Evolutionary conservation across 2,888 invertebrate genomes (phyloP).

Genomic region (Caenorhabditis doughertyi): DNA sequence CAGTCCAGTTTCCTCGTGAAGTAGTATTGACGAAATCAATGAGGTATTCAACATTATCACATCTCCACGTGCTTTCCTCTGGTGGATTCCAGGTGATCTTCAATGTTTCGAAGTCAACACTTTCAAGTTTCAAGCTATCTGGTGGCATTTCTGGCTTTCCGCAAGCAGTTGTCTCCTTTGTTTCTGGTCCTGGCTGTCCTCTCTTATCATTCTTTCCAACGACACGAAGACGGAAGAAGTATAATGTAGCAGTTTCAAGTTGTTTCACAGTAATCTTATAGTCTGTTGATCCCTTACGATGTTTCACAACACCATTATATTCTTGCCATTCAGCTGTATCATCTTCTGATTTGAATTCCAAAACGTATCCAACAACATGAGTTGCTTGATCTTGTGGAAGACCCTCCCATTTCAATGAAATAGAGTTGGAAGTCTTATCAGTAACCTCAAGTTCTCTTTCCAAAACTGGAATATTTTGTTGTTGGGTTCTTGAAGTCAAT

Average conservation of each 20-base stretch:
- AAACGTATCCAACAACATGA: slow-evolving; percentile 81
- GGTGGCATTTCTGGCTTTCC: slow-evolving; percentile 82
- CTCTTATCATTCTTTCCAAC: slow-evolving; percentile 82
- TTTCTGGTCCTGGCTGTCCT: slow-evolving; percentile 82
- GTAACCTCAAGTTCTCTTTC: slow-evolving; percentile 78
- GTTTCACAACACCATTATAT: slow-evolving; percentile 80
- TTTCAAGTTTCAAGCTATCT: slow-evolving; percentile 76
- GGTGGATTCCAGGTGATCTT: slow-evolving; percentile 81
- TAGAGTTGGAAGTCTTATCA: slow-evolving; percentile 80
- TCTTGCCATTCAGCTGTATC: slow-evolving; percentile 79
- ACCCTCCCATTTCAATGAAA: slow-evolving; percentile 82
- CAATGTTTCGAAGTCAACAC: slow-evolving; percentile 78
- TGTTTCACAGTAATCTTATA: slow-evolving; percentile 80
- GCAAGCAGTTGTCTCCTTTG: slow-evolving; percentile 81
- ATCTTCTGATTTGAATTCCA: slow-evolving; percentile 82
- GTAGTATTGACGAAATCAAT: slow-evolving; percentile 82
- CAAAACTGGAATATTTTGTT: slow-evolving; percentile 82
- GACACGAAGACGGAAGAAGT: slow-evolving; percentile 83
- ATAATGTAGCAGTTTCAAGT: slow-evolving; percentile 81
- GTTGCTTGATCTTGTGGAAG: slow-evolving; percentile 76
- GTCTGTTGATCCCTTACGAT: slow-evolving; percentile 73
- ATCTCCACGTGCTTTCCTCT: slow-evolving; percentile 81
- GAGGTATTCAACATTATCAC: slow-evolving; percentile 80
- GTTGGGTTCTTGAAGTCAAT: slow-evolving; percentile 76
- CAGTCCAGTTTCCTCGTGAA: slow-evolving; percentile 70